Evolutionary conservation across 1,140 invertebrate species (phyloP), one percentile per base, ranked within the genome.

Genomic region (Notospermus geniculatus): DNA sequence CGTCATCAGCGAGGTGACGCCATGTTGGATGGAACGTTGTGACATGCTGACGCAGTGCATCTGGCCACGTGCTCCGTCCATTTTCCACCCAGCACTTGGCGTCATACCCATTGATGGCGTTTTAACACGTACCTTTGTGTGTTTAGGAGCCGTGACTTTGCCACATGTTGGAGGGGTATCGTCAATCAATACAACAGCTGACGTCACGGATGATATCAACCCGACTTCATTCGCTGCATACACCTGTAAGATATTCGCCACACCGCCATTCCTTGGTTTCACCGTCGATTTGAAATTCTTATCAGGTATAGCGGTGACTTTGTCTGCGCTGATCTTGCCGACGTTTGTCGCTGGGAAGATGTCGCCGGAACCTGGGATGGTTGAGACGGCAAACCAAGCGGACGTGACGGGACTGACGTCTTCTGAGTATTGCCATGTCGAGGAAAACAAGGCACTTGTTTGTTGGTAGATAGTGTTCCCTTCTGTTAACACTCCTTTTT

Each of bases 161-260:
- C 71, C 71, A 29, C 46, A 36, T 29, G 25, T 29, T 17, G 71
- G 71, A 29, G 55, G 56, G 28, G 67, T 66, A 25, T 45, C 59
- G 52, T 72, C 71, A 30, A 67, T 57, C 1, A 71, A 54, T 27
- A 72, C 54, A 23, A 65, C 45, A 30, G 64, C 61, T 30, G 66
- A 64, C 25, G 60, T 36, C 17, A 62, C 29, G 11, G 29, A 32
- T 13, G 55, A 46, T 4, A 41, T 46, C 5, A 72, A 50, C 2
- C 67, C 67, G 15, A 67, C 69, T 22, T 62, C 59, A 50, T 72
- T 67, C 57, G 45, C 58, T 11, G 59, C 62, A 54, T 57, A 59
- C 0, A 72, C 30, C 53, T 45, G 63, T 41, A 72, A 4, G 9
- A 72, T 71, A 32, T 71, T 72, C n/a, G 71, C 62, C 29, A 53